Conservation (phyloP, 2,113 vertebrate species). For the Brachyhypopomus gauderio region DNA sequence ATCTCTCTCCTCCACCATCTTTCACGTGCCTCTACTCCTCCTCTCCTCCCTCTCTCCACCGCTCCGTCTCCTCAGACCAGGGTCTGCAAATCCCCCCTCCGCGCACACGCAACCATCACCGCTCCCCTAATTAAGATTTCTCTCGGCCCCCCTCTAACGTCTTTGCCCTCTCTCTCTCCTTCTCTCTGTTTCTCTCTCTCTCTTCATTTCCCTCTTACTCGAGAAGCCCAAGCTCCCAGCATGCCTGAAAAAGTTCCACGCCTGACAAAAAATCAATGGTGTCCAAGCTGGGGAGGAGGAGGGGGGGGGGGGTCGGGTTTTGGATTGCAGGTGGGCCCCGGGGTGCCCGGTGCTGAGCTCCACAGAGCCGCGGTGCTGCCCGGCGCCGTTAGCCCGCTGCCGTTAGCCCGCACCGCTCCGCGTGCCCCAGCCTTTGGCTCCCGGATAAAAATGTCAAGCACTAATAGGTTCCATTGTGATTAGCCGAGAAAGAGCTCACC, state of each 20-base stretch:
- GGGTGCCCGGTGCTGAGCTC: slow-evolving; percentile 59
- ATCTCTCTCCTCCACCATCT: slow-evolving; percentile 53
- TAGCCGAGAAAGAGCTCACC: slow-evolving; percentile 71
- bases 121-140: slow-evolving; percentile 80
- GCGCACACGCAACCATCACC: slow-evolving; percentile 17
- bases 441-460: slow-evolving; percentile 78
- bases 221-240: slow-evolving; percentile 51
- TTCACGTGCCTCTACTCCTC: slow-evolving; percentile 25
- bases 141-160: slow-evolving; percentile 62
- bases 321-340: slow-evolving; percentile 75
- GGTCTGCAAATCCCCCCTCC: slow-evolving; percentile 65
- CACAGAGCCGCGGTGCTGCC: slow-evolving; percentile 37
- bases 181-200: slow-evolving; percentile 24
- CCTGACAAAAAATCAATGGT: slow-evolving; percentile 80
- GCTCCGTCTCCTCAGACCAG: slow-evolving; percentile 58
- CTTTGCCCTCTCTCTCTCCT: slow-evolving; percentile 20
- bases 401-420: slow-evolving; percentile 62
- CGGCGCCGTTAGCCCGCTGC: slow-evolving; percentile 67
- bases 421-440: slow-evolving; percentile 71
- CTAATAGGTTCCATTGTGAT: slow-evolving; percentile 83
- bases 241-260: slow-evolving; percentile 69
- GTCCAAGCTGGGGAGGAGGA: slow-evolving; percentile 40
- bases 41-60: background rate
- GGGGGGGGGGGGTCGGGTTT: slow-evolving; percentile 67
- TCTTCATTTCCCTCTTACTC: slow-evolving; percentile 22